A percentile compares a stretch with the other conserved stretches of the same genome.
Evolutionary conservation across 2,113 vertebrate species (phyloP).

Genomic region (Gorilla gorilla): DNA sequence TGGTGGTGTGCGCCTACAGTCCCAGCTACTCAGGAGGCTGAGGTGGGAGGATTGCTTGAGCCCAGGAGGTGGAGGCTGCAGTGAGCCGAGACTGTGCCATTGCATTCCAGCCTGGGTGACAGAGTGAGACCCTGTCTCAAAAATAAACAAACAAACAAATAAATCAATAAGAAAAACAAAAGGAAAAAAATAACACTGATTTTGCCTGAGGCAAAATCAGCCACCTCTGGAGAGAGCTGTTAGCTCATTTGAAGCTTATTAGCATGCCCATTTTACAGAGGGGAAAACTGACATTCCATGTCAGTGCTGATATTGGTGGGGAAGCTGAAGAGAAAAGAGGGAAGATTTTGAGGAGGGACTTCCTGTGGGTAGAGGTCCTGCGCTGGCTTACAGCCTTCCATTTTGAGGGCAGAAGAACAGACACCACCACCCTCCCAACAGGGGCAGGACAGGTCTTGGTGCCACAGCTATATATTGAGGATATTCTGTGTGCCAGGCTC

Average conservation of each 20-base stretch:
- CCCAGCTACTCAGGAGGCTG: background rate
- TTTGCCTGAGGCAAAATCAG: background rate
- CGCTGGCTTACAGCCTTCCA: background rate
- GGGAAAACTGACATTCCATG: background rate
- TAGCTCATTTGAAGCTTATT: background rate
- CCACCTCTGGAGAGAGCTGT: background rate
- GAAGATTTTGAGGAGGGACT: background rate
- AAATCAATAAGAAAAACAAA: too few species aligned
- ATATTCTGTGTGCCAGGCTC: background rate
- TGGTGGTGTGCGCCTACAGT: background rate
- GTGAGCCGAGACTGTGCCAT: too few species aligned
- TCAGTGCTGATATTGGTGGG: background rate
- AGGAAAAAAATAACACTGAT: background rate
- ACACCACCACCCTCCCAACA: background rate
- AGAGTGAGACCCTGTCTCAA: too few species aligned
- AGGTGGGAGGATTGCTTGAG: background rate
- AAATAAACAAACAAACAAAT: too few species aligned
- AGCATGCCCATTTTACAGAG: slow-evolving; percentile 8
- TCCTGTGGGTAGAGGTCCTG: background rate
- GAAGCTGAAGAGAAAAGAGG: background rate
- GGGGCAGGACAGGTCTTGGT: background rate
- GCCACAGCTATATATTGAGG: background rate
- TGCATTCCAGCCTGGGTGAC: too few species aligned
- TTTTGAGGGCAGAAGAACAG: background rate
- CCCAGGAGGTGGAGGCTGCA: too few species aligned